phyloP scores from a whole-genome alignment of 92 coral and sea anemone species.

The Zoanthus sansibaricus region DNA sequence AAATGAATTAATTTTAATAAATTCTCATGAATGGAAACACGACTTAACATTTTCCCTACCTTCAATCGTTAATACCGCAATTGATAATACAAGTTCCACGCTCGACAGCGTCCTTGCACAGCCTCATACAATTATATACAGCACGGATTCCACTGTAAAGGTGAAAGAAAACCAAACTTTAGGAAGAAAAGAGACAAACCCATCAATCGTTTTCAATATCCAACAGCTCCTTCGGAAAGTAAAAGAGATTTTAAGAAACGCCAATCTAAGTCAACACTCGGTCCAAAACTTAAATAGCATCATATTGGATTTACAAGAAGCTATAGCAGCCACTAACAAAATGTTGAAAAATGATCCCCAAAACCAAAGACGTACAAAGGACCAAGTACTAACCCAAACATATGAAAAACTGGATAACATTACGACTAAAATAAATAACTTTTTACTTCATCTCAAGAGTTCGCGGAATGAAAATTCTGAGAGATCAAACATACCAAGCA shows the following conservation, averaged over 20 bases:
- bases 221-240: conserved; percentile 43
- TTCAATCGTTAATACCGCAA: not conserved
- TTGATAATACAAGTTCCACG: not conserved
- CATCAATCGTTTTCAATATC: conserved; percentile 31
- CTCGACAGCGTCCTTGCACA: not conserved
- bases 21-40: not conserved
- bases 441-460: conserved; percentile 29
- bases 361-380: not conserved
- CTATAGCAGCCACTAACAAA: conserved; percentile 9
- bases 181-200: not conserved
- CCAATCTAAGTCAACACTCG: conserved; percentile 13
- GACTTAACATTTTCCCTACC: not conserved
- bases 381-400: not conserved
- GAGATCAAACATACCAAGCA: conserved; percentile 29
- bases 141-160: not conserved
- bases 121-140: not conserved
- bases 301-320: conserved; percentile 25
- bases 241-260: conserved; percentile 39
- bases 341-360: not conserved
- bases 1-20: not conserved
- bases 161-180: not conserved
- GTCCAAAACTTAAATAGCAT: conserved; percentile 41
- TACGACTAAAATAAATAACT: conserved; percentile 27
- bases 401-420: conserved; percentile 19
- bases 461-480: not conserved